These are phyloP conservation scores for Encarsia formosa DNA, from an alignment of 2,888 invertebrate species.

Conservation along the genomic window DNA sequence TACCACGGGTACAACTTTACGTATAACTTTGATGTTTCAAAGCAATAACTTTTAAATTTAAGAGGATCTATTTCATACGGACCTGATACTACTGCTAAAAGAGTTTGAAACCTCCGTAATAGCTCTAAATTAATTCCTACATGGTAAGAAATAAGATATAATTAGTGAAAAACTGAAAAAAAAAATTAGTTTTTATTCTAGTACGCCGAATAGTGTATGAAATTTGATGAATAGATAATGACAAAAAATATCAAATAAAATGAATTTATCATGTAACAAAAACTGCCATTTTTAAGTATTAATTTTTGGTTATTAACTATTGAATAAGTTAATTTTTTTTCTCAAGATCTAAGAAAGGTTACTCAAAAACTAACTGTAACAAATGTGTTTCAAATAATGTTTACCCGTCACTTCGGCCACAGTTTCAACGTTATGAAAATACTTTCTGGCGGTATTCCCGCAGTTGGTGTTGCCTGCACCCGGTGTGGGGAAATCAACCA, in stretches of 20 bases:
- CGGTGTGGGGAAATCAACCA: not conserved
- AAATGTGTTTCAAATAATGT: no score
- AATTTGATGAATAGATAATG: no score
- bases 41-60: not conserved
- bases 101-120: not conserved
- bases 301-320: no score
- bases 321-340: not conserved
- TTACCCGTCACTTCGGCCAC: not conserved
- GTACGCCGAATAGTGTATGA: no score
- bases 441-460: not conserved
- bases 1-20: not conserved
- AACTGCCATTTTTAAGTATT: no score
- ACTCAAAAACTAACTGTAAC: no score
- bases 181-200: no score
- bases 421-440: not conserved
- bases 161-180: no score
- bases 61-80: not conserved
- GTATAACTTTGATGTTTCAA: not conserved
- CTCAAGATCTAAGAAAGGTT: not conserved
- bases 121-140: not conserved
- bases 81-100: not conserved
- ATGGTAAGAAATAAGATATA: no score
- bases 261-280: no score
- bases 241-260: no score
- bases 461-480: not conserved